Base-by-base conservation (phyloP, 2,797 vertebrate genomes). In the Mus minutoides region DNA sequence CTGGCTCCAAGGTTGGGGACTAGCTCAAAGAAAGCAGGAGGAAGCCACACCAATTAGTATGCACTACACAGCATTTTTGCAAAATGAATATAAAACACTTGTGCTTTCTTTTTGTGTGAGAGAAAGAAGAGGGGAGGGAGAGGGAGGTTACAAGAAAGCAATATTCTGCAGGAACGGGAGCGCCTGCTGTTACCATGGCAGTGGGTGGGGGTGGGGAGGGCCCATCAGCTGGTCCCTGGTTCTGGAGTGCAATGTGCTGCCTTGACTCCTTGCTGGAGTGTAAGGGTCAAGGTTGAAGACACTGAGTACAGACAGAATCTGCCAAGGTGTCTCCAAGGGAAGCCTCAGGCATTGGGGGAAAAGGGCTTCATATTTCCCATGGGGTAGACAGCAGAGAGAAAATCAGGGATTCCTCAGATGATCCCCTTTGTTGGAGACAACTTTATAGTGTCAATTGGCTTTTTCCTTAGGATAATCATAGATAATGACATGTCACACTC, bases 21-120 rank as follows among this genome's bases (percentile, higher is more conserved):
- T 73, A 69, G 91, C 86, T 91, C 52, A 52, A 92, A 96, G 96
- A 60, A n/a, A 64, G 92, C 56, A n/a, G 94, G 97, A 97, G 97
- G 95, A 94, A 97, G 97, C 82, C 86, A 87, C 52, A 54, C 94
- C 92, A 77, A 96, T 99, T 98, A 98, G 98, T 98, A 98, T 98
- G 98, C 98, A 0, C 86, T 5, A 92, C 97, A 96, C 98, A 98
- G 97, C 96, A 24, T 64, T 95, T 64, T 91, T 2, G 62, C 97
- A 80, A 82, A 97, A 98, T 97, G 96, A 96, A 98, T 98, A 98
- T 95, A 97, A 97, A 98, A 98, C 97, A 82, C 96, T 75, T 90
- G 97, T 95, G 97, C 98, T 97, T 98, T 94, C 98, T 98, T 98
- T 98, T 98, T 98, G 98, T 14, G 98, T 97, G 97, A 9, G 17